Evolutionary conservation across 2,113 vertebrate genomes (phyloP).

Genomic region (Dendrocopos noguchii): DNA sequence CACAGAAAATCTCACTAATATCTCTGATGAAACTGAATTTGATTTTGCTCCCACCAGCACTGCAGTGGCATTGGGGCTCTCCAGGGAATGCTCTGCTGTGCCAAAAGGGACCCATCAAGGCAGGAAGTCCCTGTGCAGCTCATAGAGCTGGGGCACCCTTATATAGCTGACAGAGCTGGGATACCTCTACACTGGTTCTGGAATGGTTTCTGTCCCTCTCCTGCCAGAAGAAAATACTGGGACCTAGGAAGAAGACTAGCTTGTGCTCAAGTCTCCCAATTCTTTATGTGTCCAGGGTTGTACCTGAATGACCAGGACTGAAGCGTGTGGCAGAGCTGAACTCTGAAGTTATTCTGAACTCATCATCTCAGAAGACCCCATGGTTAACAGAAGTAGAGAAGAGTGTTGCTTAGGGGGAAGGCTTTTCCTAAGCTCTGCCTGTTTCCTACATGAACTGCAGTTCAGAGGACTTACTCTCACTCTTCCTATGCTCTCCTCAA

Average conservation of each 20-base stretch:
- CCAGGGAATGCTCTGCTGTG: no score
- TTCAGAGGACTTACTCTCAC: not conserved
- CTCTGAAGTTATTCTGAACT: not conserved
- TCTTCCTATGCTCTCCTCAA: not conserved
- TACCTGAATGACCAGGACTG: not conserved
- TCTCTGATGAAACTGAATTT: no score
- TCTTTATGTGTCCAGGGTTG: not conserved
- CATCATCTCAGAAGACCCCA: not conserved
- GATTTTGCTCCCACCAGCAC: no score
- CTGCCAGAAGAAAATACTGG: not conserved
- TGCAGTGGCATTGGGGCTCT: no score
- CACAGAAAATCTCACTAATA: no score
- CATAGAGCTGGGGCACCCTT: no score
- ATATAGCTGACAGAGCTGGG: no score
- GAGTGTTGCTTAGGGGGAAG: not conserved
- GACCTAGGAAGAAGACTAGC: not conserved
- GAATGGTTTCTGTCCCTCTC: not conserved
- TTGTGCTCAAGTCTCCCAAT: not conserved
- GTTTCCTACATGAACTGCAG: not conserved
- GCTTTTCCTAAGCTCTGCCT: not conserved
- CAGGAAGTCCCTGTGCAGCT: no score
- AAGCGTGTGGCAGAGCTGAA: not conserved
- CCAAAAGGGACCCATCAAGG: no score
- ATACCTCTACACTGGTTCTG: no score
- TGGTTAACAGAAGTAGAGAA: not conserved